Evolutionary conservation across 2,888 invertebrate genomes (phyloP).

Genomic region (Drosophila planitibia): DNA sequence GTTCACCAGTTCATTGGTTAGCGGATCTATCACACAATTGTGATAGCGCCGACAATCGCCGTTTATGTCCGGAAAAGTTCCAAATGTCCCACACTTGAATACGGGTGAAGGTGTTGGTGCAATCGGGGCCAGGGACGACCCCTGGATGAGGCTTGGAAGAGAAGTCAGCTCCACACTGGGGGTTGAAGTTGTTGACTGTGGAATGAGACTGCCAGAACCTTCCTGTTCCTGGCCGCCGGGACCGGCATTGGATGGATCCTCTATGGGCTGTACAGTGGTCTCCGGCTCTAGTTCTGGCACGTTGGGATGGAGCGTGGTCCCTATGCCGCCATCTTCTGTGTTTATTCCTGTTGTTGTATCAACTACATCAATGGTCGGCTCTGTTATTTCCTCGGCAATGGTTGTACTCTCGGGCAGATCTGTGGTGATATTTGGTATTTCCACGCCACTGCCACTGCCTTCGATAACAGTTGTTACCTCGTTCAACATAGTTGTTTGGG

Average conservation of each 20-base stretch:
- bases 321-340: not conserved
- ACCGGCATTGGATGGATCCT: not conserved
- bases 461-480: conserved; percentile 48
- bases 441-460: conserved; percentile 68
- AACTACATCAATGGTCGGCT: conserved; percentile 8
- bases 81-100: conserved; percentile 56
- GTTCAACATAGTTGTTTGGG: conserved; percentile 51
- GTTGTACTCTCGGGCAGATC: conserved; percentile 12
- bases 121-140: conserved; percentile 9
- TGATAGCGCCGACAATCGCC: conserved; percentile 67
- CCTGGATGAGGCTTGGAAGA: not conserved
- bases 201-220: not conserved
- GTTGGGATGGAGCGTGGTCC: conserved; percentile 34
- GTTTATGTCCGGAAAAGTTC: conserved; percentile 51
- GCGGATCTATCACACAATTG: conserved; percentile 53
- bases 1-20: conserved; percentile 30
- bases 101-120: conserved; percentile 51
- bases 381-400: conserved; percentile 2
- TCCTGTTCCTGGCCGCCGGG: not conserved
- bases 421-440: conserved; percentile 9
- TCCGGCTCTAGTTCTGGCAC: conserved; percentile 34
- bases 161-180: conserved; percentile 3
- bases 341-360: conserved; percentile 21
- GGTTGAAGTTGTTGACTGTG: not conserved
- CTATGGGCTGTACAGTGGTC: conserved; percentile 17